phyloP scores from a whole-genome alignment of 2,113 vertebrate genomes.

The Actinemys pallida region DNA sequence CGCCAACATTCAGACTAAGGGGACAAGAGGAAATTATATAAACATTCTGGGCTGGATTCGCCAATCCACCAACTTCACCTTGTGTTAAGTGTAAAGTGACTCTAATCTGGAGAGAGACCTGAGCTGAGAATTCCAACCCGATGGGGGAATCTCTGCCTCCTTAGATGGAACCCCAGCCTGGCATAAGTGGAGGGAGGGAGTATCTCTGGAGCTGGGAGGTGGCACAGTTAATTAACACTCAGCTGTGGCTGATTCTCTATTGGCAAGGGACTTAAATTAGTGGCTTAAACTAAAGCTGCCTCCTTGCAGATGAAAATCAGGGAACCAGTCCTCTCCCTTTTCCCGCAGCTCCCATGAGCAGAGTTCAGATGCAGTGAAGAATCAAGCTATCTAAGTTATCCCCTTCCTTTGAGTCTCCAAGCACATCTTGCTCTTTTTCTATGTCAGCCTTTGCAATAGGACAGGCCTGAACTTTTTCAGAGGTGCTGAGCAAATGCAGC shows the following conservation, averaged over 20 bases:
- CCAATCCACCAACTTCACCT: not conserved
- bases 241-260: not conserved
- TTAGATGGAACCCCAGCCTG: not conserved
- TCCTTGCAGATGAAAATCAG: not conserved
- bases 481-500: not conserved
- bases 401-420: not conserved
- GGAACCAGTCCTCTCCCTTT: not conserved
- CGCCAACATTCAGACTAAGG: not conserved
- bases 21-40: not conserved
- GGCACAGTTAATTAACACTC: not conserved
- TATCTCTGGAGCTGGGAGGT: not conserved
- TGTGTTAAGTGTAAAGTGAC: not conserved
- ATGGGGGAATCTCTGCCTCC: not conserved
- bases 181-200: not conserved
- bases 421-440: not conserved
- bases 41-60: not conserved
- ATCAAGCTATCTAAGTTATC: not conserved
- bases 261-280: not conserved
- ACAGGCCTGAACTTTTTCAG: not conserved
- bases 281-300: not conserved
- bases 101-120: not conserved
- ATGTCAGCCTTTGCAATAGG: not conserved
- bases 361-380: not conserved
- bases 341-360: not conserved
- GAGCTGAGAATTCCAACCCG: not conserved